These are phyloP conservation scores for Caenorhabditis auriculariae DNA, from an alignment of 2,888 invertebrate species.

Conservation along the genomic window DNA sequence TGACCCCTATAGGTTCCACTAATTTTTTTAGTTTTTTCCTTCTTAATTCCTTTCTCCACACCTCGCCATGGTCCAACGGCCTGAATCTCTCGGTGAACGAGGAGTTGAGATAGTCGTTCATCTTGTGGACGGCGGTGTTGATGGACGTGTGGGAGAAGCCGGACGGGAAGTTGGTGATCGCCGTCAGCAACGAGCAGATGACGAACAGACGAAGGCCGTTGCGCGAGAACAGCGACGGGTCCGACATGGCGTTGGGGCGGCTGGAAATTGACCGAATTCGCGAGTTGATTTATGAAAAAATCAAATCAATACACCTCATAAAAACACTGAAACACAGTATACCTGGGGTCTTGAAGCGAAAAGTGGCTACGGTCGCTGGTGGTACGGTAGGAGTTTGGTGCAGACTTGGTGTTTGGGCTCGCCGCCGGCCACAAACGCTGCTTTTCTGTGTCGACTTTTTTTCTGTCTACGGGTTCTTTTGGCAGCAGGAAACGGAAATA, in stretches of 20 bases:
- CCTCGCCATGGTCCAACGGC: slow-evolving; percentile 36
- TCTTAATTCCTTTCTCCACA: slow-evolving; percentile 6
- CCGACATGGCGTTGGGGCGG: too few species aligned
- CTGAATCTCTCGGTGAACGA: slow-evolving; percentile 42
- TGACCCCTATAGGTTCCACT: too few species aligned
- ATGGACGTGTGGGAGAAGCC: slow-evolving; percentile 53
- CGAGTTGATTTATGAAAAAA: too few species aligned
- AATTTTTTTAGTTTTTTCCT: background rate
- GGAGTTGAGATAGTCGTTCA: slow-evolving; percentile 51
- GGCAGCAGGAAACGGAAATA: too few species aligned
- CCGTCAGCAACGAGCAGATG: slow-evolving; percentile 51
- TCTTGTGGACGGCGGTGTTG: slow-evolving; percentile 54
- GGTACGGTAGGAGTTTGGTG: slow-evolving; percentile 7
- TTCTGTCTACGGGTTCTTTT: too few species aligned
- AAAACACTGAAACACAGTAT: too few species aligned
- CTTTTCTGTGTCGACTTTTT: slow-evolving; percentile 14
- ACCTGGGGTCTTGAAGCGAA: too few species aligned
- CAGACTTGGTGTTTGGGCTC: slow-evolving; percentile 32
- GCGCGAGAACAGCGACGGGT: slow-evolving; percentile 26
- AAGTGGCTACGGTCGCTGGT: too few species aligned
- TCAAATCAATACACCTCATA: too few species aligned
- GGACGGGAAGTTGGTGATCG: slow-evolving; percentile 57
- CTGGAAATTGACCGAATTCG: too few species aligned
- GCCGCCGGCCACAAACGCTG: slow-evolving; percentile 34
- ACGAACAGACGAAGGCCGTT: slow-evolving; percentile 42